phyloP scores from a whole-genome alignment of 1,140 invertebrate genomes.

The Pteromalus puparum region DNA sequence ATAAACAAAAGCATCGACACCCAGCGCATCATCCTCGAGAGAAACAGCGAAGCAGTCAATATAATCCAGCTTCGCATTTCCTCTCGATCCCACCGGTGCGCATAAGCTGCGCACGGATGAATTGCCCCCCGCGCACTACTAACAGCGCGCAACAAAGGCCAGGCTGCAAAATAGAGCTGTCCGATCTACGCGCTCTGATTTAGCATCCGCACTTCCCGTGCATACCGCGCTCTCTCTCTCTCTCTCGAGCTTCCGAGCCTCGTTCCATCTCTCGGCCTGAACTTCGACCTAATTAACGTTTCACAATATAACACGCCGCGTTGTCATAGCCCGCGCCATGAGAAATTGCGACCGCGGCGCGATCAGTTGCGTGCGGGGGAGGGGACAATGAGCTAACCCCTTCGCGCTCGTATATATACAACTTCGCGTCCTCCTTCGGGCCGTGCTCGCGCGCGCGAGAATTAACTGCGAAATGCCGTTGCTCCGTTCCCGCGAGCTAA shows the following conservation, averaged over 20 bases:
- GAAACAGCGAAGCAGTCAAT: background rate
- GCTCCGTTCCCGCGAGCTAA: constrained; percentile 25
- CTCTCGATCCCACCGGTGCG: background rate
- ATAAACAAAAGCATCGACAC: background rate
- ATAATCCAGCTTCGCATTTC: background rate
- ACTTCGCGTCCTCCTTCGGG: constrained; percentile 34
- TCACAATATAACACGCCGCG: constrained; percentile 35
- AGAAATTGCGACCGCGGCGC: constrained; percentile 22
- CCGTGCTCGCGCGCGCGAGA: constrained; percentile 11
- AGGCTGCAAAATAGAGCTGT: background rate
- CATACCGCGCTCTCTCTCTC: background rate
- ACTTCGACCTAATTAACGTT: constrained; percentile 42
- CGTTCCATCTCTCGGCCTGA: background rate
- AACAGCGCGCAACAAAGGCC: background rate
- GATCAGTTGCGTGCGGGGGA: background rate
- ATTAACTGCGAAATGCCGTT: constrained; percentile 42
- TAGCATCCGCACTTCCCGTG: background rate
- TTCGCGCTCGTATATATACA: background rate
- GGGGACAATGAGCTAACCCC: constrained; percentile 4
- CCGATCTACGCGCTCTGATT: background rate
- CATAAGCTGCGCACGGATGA: background rate
- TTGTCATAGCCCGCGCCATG: constrained; percentile 11
- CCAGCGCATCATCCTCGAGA: background rate
- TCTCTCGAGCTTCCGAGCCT: background rate
- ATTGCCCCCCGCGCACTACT: background rate